phyloP scores from a whole-genome alignment of 2,888 invertebrate genomes.

The Mythimna vitellina region DNA sequence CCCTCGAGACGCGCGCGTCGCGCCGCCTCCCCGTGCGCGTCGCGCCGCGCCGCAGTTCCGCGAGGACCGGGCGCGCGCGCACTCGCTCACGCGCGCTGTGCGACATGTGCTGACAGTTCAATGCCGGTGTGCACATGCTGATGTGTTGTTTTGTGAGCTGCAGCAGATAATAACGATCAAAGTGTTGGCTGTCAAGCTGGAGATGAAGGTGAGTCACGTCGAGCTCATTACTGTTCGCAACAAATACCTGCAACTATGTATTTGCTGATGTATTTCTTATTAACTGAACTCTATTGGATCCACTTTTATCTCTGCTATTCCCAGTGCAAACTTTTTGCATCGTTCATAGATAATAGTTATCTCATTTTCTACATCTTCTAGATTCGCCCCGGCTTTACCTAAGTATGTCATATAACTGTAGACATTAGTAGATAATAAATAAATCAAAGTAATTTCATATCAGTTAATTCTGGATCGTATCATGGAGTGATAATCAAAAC shows the following conservation, averaged over 20 bases:
- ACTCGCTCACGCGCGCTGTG: conserved; percentile 48
- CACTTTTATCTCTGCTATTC: conserved; percentile 3
- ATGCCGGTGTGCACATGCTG: conserved; percentile 69
- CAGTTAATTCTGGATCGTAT: not conserved
- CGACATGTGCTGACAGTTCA: conserved; percentile 71
- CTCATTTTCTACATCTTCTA: not conserved
- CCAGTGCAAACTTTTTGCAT: not conserved
- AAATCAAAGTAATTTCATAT: not conserved
- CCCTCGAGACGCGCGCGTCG: conserved; percentile 40
- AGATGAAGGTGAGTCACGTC: conserved; percentile 82
- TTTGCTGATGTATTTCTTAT: not conserved
- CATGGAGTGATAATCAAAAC: not conserved
- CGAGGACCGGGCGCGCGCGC: conserved; percentile 73
- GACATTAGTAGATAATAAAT: not conserved
- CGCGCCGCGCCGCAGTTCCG: conserved; percentile 60
- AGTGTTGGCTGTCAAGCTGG: conserved; percentile 84
- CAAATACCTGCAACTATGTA: not conserved
- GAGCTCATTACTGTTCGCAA: not conserved
- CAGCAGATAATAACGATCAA: conserved; percentile 71
- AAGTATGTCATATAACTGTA: not conserved
- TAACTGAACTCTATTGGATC: not conserved
- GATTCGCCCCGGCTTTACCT: too few relatives aligned
- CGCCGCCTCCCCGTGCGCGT: conserved; percentile 68
- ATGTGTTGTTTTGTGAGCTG: conserved; percentile 76
- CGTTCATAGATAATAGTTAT: not conserved